These are phyloP conservation scores for Pherbina coryleti DNA, from an alignment of 2,888 invertebrate species.

Conservation along the genomic window DNA sequence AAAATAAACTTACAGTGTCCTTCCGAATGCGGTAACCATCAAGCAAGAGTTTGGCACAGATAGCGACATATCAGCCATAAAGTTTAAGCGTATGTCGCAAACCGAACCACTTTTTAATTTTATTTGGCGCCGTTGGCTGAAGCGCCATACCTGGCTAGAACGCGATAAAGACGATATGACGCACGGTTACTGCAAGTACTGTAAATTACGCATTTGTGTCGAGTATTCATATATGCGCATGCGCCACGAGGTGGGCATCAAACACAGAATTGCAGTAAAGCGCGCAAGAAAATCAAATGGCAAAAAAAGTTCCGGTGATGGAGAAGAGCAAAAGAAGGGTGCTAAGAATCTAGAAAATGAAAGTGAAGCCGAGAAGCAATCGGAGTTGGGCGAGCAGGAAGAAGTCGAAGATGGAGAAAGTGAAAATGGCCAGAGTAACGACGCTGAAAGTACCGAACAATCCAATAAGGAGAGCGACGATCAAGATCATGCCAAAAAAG, in stretches of 20 bases:
- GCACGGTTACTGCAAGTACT: slow-evolving; percentile 56
- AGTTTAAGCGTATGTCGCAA: slow-evolving; percentile 53
- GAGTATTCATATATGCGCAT: slow-evolving; percentile 59
- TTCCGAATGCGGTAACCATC: slow-evolving; percentile 29
- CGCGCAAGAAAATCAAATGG: slow-evolving; percentile 7
- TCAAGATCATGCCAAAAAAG: background rate
- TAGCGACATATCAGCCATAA: slow-evolving; percentile 52
- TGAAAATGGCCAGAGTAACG: slow-evolving; percentile 14
- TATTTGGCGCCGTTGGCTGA: slow-evolving; percentile 60
- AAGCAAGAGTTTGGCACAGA: slow-evolving; percentile 60
- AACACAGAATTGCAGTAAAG: slow-evolving; percentile 47
- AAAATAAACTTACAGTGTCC: background rate
- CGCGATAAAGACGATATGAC: slow-evolving; percentile 52
- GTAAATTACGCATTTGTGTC: slow-evolving; percentile 56
- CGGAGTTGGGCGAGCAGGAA: background rate
- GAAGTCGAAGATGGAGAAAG: background rate
- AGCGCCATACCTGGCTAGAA: slow-evolving; percentile 55
- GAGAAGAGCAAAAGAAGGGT: background rate
- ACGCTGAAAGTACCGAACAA: slow-evolving; percentile 3
- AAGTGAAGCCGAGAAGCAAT: slow-evolving; percentile 13
- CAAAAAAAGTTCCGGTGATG: background rate
- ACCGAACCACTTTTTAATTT: slow-evolving; percentile 56
- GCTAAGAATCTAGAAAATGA: background rate
- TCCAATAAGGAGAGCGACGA: slow-evolving; percentile 13
- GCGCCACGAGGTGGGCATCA: slow-evolving; percentile 55